Percentiles rank a stretch among this genome's conserved stretches.
Conservation (phyloP, 1,140 invertebrate species). For the Pseudomyrmex dendroicus region DNA sequence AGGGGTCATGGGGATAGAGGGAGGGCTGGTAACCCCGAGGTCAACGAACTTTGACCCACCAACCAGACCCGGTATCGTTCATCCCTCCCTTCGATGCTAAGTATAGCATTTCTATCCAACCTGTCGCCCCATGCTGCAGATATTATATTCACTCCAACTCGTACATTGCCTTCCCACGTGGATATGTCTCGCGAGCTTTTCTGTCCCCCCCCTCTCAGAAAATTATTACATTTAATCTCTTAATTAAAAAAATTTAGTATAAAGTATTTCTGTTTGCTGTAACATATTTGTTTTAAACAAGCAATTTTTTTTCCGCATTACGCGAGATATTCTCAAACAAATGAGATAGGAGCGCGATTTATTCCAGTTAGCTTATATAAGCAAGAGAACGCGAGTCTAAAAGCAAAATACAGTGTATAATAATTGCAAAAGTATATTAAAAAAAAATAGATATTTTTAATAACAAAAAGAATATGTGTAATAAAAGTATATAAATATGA, state of each 20-base stretch:
- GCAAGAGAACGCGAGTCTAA: background rate
- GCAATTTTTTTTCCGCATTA: slow-evolving; percentile 5
- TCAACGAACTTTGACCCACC: slow-evolving; percentile 83
- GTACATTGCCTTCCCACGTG: slow-evolving; percentile 27
- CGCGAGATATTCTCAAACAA: background rate
- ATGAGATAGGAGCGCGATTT: background rate
- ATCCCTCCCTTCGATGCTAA: slow-evolving; percentile 66
- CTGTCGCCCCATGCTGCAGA: slow-evolving; percentile 74
- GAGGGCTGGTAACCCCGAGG: slow-evolving; percentile 64
- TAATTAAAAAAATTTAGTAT: background rate
- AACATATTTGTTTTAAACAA: slow-evolving; percentile 9
- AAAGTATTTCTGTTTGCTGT: background rate
- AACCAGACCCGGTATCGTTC: slow-evolving; percentile 70
- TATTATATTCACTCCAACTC: slow-evolving; percentile 67
- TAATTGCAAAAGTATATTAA: background rate
- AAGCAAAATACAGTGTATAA: background rate
- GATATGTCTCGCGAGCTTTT: background rate
- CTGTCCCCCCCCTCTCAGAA: slow-evolving; percentile 28
- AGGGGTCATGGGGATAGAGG: slow-evolving; percentile 52
- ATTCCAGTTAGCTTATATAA: background rate
- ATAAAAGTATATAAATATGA: background rate
- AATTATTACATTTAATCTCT: slow-evolving; percentile 58
- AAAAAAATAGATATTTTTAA: background rate
- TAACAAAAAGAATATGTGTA: background rate
- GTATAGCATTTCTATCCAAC: slow-evolving; percentile 77